Evolutionary conservation across 2,888 invertebrate genomes (phyloP).

Genomic region (Philereme vetulata): DNA sequence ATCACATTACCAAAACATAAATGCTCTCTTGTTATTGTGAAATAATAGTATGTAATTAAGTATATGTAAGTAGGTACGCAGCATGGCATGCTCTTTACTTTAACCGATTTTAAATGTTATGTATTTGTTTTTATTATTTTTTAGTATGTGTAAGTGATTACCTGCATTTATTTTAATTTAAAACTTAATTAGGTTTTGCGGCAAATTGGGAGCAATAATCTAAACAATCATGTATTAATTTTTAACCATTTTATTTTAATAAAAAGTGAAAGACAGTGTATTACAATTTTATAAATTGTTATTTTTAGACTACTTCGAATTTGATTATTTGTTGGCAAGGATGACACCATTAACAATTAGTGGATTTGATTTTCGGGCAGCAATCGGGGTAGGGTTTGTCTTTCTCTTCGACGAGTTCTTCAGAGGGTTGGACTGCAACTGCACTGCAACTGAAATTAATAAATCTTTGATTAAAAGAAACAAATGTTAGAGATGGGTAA

Average conservation of each 20-base stretch:
- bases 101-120: not conserved
- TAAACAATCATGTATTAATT: conserved; percentile 12
- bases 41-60: no score
- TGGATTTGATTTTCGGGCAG: conserved; percentile 35
- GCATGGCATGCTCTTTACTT: no score
- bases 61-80: no score
- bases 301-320: no score
- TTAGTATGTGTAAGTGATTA: conserved; percentile 2
- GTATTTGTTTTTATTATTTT: conserved; percentile 11
- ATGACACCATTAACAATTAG: no score
- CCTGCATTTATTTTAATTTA: conserved; percentile 47
- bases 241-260: conserved; percentile 13
- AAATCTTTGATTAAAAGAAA: not conserved
- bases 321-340: no score
- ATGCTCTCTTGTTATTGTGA: no score
- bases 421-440: conserved; percentile 4
- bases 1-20: no score
- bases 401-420: conserved; percentile 20
- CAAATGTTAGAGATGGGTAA: not conserved
- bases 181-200: conserved; percentile 1
- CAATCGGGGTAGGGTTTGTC: conserved; percentile 45
- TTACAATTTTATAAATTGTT: not conserved
- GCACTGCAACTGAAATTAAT: conserved; percentile 27
- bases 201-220: conserved; percentile 5
- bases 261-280: conserved; percentile 21